Percentiles rank a stretch among this genome's conserved stretches.
Evolutionary conservation across 2,888 invertebrate genomes (phyloP).

Genomic region (Achlya flavicornis): DNA sequence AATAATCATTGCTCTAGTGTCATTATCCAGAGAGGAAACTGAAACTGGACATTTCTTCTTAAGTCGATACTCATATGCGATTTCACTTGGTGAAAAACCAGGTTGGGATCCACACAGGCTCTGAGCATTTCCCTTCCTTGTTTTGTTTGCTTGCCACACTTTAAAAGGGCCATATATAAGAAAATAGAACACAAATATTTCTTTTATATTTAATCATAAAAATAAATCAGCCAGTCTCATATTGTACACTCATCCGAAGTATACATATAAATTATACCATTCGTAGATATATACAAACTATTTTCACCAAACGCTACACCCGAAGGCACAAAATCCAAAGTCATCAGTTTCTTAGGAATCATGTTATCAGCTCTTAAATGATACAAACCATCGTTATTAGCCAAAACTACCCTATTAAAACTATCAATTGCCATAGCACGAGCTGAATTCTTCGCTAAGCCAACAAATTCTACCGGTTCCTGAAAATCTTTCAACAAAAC

Average conservation of each 20-base stretch:
- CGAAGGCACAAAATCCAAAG: constrained; percentile 66
- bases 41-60: too few species aligned
- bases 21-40: too few species aligned
- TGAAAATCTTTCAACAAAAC: constrained; percentile 69
- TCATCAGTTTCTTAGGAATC: constrained; percentile 74
- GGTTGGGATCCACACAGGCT: too few species aligned
- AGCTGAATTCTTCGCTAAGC: constrained; percentile 68
- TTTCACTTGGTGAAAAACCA: too few species aligned
- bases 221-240: too few species aligned
- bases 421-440: constrained; percentile 63
- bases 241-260: constrained; percentile 23
- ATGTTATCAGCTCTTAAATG: constrained; percentile 60
- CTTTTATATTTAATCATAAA: too few species aligned
- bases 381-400: constrained; percentile 73
- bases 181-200: too few species aligned
- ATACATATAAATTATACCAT: constrained; percentile 69
- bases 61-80: too few species aligned
- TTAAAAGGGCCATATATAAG: too few species aligned
- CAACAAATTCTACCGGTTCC: constrained; percentile 74
- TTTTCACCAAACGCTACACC: constrained; percentile 61
- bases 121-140: too few species aligned
- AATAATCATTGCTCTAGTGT: too few species aligned
- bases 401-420: constrained; percentile 57
- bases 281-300: constrained; percentile 62
- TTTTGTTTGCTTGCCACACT: too few species aligned